Evolutionary conservation across 2,888 invertebrate species (phyloP).

Genomic region (Lasioglossum leucozonium): DNA sequence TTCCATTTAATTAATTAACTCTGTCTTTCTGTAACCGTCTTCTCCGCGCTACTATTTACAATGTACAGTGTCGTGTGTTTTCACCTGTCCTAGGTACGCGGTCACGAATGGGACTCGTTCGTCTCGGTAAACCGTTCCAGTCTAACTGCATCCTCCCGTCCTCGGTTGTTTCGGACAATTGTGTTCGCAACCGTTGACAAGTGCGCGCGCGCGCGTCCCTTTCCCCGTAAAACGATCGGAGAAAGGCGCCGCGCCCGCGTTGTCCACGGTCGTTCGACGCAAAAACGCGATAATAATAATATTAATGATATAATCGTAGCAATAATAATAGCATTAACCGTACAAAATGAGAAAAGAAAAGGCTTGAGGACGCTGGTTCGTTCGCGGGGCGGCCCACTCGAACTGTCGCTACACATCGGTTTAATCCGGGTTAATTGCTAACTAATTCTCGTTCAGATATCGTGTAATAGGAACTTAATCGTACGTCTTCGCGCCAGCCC

Average conservation of each 20-base stretch:
- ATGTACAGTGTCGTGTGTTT: slow-evolving; percentile 81
- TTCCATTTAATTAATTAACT: slow-evolving; percentile 75
- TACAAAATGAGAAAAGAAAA: slow-evolving; percentile 17
- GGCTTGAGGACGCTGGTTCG: slow-evolving; percentile 42
- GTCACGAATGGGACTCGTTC: slow-evolving; percentile 52
- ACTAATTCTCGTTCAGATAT: slow-evolving; percentile 76
- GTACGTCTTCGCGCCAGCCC: slow-evolving; percentile 66
- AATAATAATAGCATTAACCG: slow-evolving; percentile 21
- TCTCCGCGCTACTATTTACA: slow-evolving; percentile 83
- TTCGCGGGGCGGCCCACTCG: slow-evolving; percentile 44
- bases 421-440: slow-evolving; percentile 71
- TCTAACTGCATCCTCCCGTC: slow-evolving; percentile 27
- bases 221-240: neutral
- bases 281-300: slow-evolving; percentile 30
- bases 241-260: slow-evolving; percentile 5
- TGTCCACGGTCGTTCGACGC: slow-evolving; percentile 15
- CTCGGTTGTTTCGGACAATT: slow-evolving; percentile 25
- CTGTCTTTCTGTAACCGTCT: slow-evolving; percentile 78
- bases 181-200: neutral
- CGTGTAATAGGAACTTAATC: slow-evolving; percentile 80
- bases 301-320: slow-evolving; percentile 15
- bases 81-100: slow-evolving; percentile 78
- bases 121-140: slow-evolving; percentile 46
- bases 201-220: slow-evolving; percentile 9
- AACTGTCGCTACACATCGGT: slow-evolving; percentile 43